Base-by-base conservation (phyloP, 2,797 vertebrate species). In the Thalassophryne amazonica region DNA sequence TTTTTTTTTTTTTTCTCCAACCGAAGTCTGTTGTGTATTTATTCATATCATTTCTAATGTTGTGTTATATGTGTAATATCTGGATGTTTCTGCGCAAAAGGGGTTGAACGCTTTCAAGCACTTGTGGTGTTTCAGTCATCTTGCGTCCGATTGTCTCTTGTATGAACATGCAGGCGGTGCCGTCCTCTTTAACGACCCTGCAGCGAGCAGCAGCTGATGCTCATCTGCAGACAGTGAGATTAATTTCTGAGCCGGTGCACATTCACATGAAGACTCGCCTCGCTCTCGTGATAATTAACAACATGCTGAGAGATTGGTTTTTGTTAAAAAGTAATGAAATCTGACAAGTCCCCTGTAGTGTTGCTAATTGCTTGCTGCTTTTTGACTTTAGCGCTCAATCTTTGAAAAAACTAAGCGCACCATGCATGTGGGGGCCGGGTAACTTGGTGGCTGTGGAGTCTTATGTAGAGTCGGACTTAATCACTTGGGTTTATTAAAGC, bases 1-100 rank as follows among this genome's bases (percentile, higher is more conserved):
- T 83, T 77, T 74, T 69, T 62, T 35, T 49, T 73, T 66, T 79
- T 86, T 83, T 77, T 74, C 69, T 73, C 36, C 64, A 71, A 49
- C 1, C 3, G 20, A 2, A 49, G 25, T 8, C 6, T 22, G 0
- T 21, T 11, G 3, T 73, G 17, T 48, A 5, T 59, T 57, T 42
- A 34, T 48, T 63, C 1, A 22, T 38, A n/a, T n/a, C n/a, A n/a
- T n/a, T n/a, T n/a, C n/a, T n/a, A n/a, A n/a, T 6, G 39, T 11
- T 31, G 14, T 20, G 19, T 6, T 16, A 3, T 15, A 29, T 3
- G 1, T 7, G 4, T 18, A 15, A 19, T 13, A 4, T 13, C 8
- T 39, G 2, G 5, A 14, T 1, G 2, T 6, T 4, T 6, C 2
- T 4, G 2, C 2, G 5, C 5, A 22, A 5, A 5, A 11, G 10